Evolutionary conservation across 2,113 vertebrate species (phyloP), one percentile per base, ranked within the genome.

Genomic region (Abramis brama): DNA sequence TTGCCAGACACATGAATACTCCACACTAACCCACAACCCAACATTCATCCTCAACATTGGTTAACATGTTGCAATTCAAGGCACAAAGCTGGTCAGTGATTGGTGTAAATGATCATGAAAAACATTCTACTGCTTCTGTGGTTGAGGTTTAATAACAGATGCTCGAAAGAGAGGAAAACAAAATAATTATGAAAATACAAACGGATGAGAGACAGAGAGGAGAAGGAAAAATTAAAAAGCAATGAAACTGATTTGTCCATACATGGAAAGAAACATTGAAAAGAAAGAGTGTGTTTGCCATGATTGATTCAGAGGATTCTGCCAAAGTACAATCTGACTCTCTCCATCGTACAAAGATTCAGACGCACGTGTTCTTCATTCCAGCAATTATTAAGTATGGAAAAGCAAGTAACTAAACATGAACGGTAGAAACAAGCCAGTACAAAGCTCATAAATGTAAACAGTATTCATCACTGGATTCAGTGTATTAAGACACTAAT

Each of bases 381-480:
- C 47, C 47, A 55, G 75, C 43, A 73, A 59, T 79, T 60, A 39
- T 70, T 68, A 55, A 71, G 57, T 68, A 79, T 79, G 33, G 76
- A 71, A 71, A 71, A 17, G 55, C 36, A 21, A 47, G 64, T 60
- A 30, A 60, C 64, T 59, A 33, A 85, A 79, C 62, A 79, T 62
- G 57, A 43, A 36, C 15, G n/a, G 12, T 47, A 3, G 71, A 47
- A 80, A 64, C 36, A 74, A n/a, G 78, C 57, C 78, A 30, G 8
- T 47, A 64, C 78, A 80, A 60, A 80, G 45, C 57, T 45, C 57
- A 62, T 79, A 45, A 45, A 80, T 80, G 78, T 64, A 64, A 64
- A 80, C 59, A 64, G 6, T 36, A 62, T 45, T 64, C 59, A 47
- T 45, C 57, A 64, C 78, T 64, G 59, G 11, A 80, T 64, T 80